A percentile compares a stretch with the other conserved stretches of the same genome.
Evolutionary conservation across 2,888 invertebrate genomes (phyloP).

Genomic region (Muschampia plurimacula): DNA sequence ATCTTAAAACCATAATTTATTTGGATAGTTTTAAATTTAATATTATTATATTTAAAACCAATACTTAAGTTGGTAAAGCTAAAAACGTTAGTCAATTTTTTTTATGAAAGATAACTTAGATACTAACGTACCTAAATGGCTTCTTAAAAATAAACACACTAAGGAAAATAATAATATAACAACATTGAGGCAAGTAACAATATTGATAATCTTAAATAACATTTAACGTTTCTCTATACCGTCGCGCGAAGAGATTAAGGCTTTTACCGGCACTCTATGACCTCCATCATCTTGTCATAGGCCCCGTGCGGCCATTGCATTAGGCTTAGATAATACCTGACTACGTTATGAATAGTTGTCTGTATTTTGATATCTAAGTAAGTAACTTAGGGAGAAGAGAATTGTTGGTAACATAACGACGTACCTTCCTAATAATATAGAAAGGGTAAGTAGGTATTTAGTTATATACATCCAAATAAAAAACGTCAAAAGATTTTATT

Average conservation of each 20-base stretch:
- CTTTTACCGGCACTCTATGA: slow-evolving; percentile 43
- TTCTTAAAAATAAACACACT: not conserved
- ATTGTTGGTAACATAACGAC: slow-evolving; percentile 15
- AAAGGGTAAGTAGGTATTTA: not conserved
- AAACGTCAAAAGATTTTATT: no score
- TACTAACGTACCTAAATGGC: not conserved
- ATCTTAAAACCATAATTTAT: no score
- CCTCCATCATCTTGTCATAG: slow-evolving; percentile 52
- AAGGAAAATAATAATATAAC: no score
- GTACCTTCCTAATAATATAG: not conserved
- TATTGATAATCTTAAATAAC: slow-evolving; percentile 13
- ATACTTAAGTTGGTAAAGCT: no score
- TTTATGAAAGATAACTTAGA: no score
- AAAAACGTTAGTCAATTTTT: no score
- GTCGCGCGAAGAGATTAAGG: slow-evolving; percentile 31
- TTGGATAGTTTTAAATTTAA: no score
- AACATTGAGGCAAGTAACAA: not conserved
- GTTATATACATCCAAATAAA: not conserved
- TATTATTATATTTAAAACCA: no score
- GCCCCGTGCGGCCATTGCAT: slow-evolving; percentile 47
- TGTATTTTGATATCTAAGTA: slow-evolving; percentile 35
- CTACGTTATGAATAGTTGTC: slow-evolving; percentile 46
- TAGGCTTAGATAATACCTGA: slow-evolving; percentile 52
- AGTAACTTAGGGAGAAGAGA: slow-evolving; percentile 13
- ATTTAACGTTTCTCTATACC: slow-evolving; percentile 19